Conservation (phyloP, 2,113 vertebrate genomes). For the Corythaeola cristata region DNA sequence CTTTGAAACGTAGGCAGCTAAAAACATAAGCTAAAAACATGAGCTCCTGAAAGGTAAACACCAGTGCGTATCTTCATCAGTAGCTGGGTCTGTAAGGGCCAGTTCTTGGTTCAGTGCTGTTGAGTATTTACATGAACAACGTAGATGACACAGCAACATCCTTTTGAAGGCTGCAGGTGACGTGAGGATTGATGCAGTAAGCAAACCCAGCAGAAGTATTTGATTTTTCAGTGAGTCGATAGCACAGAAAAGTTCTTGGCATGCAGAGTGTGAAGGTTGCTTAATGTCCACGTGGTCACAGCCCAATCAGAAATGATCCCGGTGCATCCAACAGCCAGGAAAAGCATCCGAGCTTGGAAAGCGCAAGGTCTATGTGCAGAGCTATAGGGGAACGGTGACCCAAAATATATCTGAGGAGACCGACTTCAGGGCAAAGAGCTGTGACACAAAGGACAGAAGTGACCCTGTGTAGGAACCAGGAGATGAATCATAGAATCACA, state of each 20-base stretch:
- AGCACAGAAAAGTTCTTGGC: accelerated
- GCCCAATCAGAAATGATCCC: not conserved
- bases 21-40: not conserved
- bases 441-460: not conserved
- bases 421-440: not conserved
- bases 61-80: not conserved
- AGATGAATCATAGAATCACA: not conserved
- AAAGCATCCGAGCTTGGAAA: not conserved
- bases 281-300: not conserved
- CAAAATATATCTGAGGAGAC: not conserved
- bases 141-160: not conserved
- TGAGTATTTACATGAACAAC: not conserved
- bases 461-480: not conserved
- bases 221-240: accelerated
- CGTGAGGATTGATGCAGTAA: not conserved
- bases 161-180: not conserved
- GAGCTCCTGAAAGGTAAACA: not conserved
- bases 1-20: not conserved
- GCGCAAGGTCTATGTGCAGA: not conserved
- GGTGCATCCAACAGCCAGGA: not conserved
- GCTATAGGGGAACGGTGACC: not conserved
- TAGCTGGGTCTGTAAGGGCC: not conserved
- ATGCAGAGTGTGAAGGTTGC: not conserved
- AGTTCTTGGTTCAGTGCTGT: not conserved
- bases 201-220: not conserved